A percentile compares a stretch with the other conserved stretches of the same genome.
Evolutionary conservation across 1,140 invertebrate species (phyloP).

Genomic region (Harlomillsia oculata): DNA sequence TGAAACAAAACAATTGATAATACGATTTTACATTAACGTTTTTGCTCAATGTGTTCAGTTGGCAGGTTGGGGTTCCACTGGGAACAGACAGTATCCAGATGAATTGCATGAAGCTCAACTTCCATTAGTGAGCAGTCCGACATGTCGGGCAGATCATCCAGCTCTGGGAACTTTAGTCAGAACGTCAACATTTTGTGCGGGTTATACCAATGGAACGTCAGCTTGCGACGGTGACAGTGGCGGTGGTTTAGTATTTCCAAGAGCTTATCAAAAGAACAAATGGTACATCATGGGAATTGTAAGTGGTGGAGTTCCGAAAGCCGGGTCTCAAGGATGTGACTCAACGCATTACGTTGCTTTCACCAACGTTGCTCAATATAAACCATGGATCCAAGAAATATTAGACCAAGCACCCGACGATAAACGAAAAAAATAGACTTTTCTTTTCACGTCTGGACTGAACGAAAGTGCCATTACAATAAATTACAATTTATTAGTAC

Average conservation of each 20-base stretch:
- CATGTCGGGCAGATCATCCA: constrained; percentile 12
- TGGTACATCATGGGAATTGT: constrained; percentile 22
- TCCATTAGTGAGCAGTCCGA: constrained; percentile 4
- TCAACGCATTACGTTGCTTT: constrained; percentile 20
- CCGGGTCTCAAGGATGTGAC: constrained; percentile 19
- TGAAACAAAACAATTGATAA: no score
- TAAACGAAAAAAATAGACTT: no score
- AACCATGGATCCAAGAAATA: constrained; percentile 14
- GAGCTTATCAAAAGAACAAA: not conserved
- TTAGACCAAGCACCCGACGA: constrained; percentile 1
- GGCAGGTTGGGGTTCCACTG: constrained; percentile 24
- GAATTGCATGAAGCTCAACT: constrained; percentile 15
- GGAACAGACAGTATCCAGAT: constrained; percentile 22
- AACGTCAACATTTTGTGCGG: constrained; percentile 23
- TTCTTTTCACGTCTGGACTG: no score
- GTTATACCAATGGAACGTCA: constrained; percentile 22
- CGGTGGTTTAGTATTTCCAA: constrained; percentile 21
- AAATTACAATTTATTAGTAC: no score
- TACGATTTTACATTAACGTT: no score
- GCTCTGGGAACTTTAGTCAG: constrained; percentile 13
- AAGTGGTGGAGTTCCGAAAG: constrained; percentile 18
- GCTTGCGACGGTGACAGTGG: constrained; percentile 29
- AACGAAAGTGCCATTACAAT: no score
- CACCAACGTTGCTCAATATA: constrained; percentile 20
- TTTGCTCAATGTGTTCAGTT: constrained; percentile 19